Evolutionary conservation across 2,888 invertebrate species (phyloP).

Genomic region (Noctua janthe): DNA sequence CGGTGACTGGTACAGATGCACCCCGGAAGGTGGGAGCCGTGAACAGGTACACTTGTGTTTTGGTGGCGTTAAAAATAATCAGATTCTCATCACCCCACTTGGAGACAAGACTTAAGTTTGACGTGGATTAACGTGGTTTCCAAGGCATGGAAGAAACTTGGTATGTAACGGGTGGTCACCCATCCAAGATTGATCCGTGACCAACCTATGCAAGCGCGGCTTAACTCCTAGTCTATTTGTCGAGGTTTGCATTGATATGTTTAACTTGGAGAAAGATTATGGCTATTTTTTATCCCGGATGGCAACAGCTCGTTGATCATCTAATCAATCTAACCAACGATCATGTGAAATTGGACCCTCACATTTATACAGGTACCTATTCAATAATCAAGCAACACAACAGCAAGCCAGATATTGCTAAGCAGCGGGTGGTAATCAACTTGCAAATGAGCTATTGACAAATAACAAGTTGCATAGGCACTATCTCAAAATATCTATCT

Average conservation of each 20-base stretch:
- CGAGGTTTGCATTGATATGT: background rate
- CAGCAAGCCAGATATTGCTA: constrained; percentile 9
- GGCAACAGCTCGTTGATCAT: background rate
- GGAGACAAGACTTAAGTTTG: no score
- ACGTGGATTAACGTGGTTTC: no score
- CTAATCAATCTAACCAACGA: background rate
- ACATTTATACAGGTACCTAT: background rate
- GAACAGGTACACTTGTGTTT: no score
- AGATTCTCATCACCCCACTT: no score
- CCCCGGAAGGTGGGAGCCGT: no score
- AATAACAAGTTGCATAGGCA: background rate
- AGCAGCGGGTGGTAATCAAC: constrained; percentile 38
- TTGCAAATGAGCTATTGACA: constrained; percentile 37
- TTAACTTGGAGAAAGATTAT: background rate
- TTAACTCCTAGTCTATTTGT: background rate
- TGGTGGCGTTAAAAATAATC: no score
- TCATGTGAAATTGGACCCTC: background rate
- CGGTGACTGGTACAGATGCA: no score
- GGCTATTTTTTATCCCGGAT: background rate
- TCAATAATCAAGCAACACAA: no score
- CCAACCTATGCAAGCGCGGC: no score
- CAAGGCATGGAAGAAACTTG: no score
- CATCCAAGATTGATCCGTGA: no score
- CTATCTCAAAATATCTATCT: background rate
- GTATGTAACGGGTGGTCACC: no score